phyloP scores from a whole-genome alignment of 2,113 vertebrate species.

The Bothrops jararaca region DNA sequence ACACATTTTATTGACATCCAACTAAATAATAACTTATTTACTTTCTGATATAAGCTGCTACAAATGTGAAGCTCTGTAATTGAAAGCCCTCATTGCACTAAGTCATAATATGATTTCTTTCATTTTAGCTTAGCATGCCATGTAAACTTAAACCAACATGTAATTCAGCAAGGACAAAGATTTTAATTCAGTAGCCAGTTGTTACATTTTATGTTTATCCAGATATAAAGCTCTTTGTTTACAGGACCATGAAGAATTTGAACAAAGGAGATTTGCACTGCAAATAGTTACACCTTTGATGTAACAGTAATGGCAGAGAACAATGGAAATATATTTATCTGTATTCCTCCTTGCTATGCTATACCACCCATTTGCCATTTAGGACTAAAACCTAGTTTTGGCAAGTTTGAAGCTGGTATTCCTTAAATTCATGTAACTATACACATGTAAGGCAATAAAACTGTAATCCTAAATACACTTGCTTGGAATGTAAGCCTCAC shows the following conservation, averaged over 20 bases:
- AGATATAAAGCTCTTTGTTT: not conserved
- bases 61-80: too few species aligned
- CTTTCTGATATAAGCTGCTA: not conserved
- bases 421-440: not conserved
- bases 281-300: not conserved
- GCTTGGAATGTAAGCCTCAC: not conserved
- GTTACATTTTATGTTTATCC: not conserved
- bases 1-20: not conserved
- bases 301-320: not conserved
- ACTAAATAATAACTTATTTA: not conserved
- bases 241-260: not conserved
- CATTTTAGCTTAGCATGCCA: not conserved
- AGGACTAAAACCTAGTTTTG: not conserved
- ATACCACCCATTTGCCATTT: not conserved
- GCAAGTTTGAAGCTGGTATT: not conserved
- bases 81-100: not conserved
- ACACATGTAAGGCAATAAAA: not conserved
- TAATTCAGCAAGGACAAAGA: not conserved
- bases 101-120: not conserved
- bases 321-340: not conserved
- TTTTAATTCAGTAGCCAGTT: not conserved
- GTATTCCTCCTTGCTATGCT: not conserved
- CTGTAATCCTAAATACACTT: not conserved
- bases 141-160: not conserved
- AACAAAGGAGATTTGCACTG: not conserved